Percentiles rank a stretch among this genome's conserved stretches.
Evolutionary conservation across 1,140 invertebrate species (phyloP).

Genomic region (Diprion similis): DNA sequence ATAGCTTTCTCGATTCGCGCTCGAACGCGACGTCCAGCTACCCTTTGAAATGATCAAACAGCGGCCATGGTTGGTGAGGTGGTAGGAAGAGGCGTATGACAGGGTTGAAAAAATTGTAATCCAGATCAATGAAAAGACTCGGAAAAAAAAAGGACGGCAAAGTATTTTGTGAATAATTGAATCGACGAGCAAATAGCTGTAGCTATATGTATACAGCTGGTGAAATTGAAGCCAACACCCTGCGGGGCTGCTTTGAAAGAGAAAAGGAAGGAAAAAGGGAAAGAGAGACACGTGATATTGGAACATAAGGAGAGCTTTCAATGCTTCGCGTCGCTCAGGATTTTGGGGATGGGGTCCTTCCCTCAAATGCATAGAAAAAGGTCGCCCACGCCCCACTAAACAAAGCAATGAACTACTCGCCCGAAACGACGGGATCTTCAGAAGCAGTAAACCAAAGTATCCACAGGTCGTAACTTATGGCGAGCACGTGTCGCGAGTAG

Average conservation of each 20-base stretch:
- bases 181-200: too few relatives aligned
- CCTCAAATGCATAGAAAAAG: too few relatives aligned
- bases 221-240: conserved; percentile 12
- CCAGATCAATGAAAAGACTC: too few relatives aligned
- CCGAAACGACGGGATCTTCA: background rate
- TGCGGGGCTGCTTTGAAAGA: conserved; percentile 12
- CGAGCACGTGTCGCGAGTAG: background rate
- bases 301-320: background rate
- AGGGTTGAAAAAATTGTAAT: too few relatives aligned
- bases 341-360: too few relatives aligned
- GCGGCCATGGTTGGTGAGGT: background rate
- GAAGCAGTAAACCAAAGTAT: conserved; percentile 1
- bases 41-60: conserved; percentile 1
- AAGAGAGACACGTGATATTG: background rate
- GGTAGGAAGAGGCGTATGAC: too few relatives aligned
- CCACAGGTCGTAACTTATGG: background rate
- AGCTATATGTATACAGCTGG: too few relatives aligned
- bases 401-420: too few relatives aligned
- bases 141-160: too few relatives aligned
- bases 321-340: too few relatives aligned
- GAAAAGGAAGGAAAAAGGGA: background rate
- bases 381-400: too few relatives aligned
- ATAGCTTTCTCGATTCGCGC: background rate
- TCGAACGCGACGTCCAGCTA: background rate
- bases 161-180: too few relatives aligned